Conservation (phyloP, 1,140 invertebrate genomes). For the Mycetomoellerius zeteki region DNA sequence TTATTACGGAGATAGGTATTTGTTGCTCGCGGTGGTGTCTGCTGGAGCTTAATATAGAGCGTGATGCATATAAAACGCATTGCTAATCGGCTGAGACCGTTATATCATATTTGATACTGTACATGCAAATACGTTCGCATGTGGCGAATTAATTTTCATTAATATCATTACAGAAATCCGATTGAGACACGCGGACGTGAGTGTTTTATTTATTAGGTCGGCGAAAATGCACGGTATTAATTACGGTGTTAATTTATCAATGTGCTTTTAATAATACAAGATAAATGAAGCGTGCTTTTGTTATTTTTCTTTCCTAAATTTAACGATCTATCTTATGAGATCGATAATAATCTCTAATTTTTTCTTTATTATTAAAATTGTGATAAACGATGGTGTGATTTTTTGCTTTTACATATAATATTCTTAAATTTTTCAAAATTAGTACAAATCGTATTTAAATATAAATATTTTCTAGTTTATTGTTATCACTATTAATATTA, state of each 20-base stretch:
- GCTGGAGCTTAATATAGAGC: constrained; percentile 39
- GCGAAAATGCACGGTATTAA: not conserved
- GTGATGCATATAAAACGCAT: constrained; percentile 13
- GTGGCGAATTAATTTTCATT: constrained; percentile 17
- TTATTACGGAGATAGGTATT: constrained; percentile 62
- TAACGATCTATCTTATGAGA: not conserved
- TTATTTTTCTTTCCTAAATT: not conserved
- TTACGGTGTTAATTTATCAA: not conserved
- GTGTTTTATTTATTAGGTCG: constrained; percentile 7
- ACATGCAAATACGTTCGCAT: not conserved
- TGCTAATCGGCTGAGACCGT: constrained; percentile 14
- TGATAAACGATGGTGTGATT: not conserved
- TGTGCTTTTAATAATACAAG: not conserved
- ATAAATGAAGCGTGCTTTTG: not conserved
- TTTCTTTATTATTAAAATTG: not conserved
- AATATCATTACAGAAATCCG: constrained; percentile 23
- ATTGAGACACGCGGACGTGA: not conserved
- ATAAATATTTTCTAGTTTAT: not conserved
- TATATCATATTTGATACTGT: constrained; percentile 1
- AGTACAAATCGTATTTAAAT: not conserved
- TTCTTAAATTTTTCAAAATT: not conserved
- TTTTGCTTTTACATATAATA: not conserved
- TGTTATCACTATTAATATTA: not conserved
- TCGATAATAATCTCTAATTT: not conserved
- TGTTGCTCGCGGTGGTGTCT: constrained; percentile 29